Evolutionary conservation across 1,140 invertebrate genomes (phyloP).

Genomic region (Lepeophtheirus salmonis): DNA sequence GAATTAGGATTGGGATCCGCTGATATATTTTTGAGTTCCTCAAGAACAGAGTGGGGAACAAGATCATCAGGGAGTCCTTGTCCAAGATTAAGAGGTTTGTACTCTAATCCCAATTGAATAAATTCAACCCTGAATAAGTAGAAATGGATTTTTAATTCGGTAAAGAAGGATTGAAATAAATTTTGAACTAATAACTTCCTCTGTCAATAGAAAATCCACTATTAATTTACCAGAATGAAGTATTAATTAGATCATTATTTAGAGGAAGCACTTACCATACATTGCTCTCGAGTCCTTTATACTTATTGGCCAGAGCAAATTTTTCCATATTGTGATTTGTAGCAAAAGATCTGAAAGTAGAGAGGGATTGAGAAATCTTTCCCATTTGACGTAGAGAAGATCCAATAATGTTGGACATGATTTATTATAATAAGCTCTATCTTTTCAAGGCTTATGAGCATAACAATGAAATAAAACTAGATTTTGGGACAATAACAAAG

Average conservation of each 20-base stretch:
- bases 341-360: too few relatives aligned
- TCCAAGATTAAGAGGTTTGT: constrained; percentile 83
- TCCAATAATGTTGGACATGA: too few relatives aligned
- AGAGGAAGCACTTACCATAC: constrained; percentile 30
- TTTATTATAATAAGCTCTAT: too few relatives aligned
- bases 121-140: constrained; percentile 70
- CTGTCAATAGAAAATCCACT: constrained; percentile 5
- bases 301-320: constrained; percentile 38
- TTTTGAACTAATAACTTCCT: constrained; percentile 11
- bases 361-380: not conserved
- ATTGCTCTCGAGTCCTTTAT: constrained; percentile 38
- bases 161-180: constrained; percentile 19
- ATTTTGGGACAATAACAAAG: too few relatives aligned
- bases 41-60: constrained; percentile 58
- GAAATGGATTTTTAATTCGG: constrained; percentile 18
- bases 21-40: constrained; percentile 38
- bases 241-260: not conserved
- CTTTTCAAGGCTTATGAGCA: too few relatives aligned
- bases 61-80: constrained; percentile 94
- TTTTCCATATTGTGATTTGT: constrained; percentile 26
- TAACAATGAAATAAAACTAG: too few relatives aligned
- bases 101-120: constrained; percentile 58
- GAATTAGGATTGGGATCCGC: not conserved
- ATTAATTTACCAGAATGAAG: not conserved
- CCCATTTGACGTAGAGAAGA: too few relatives aligned